Evolutionary conservation across 2,113 vertebrate species (phyloP), one percentile per base, ranked within the genome.

Genomic region (Brevimyrus niger): DNA sequence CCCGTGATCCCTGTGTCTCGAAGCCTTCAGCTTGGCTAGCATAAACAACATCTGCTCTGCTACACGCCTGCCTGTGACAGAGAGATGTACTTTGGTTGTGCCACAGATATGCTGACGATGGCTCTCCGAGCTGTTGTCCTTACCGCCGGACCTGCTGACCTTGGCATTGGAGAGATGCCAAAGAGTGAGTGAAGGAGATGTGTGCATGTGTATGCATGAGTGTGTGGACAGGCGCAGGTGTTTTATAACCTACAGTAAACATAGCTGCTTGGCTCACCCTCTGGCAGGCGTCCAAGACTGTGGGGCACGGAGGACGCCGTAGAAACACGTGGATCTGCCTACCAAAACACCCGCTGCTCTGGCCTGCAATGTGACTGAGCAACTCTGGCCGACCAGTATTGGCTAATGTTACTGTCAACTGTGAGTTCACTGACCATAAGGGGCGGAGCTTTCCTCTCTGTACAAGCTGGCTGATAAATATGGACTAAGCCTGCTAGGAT

Each of bases 321-420:
- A 44, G 23, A n/a, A 87, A 92, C 92, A 93, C 92, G 92, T 93
- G 93, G 73, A 89, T 76, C 27, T 13, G 48, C 91, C 87, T 88
- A 88, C 91, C 87, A 91, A 90, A 93, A 94, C 92, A 93, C 92
- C 84, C 21, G 15, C n/a, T 21, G 11, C 85, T 55, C 48, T 31
- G 50, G 4, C 13, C 38, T 35, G 44, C 53, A 19, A 46, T 86
- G 31, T 31, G 42, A 55, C 48, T 42, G 47, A 15, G n/a, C 19
- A 47, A 4, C 65, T 73, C 11, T 46, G 61, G 46, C 23, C 1
- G 48, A 76, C 10, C n/a, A 7, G 6, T 35, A 19, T 42, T 88
- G 53, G 44, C 82, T 87, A 38, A 53, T 53, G 85, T 5, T 21
- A 31, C 85, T 86, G 51, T 13, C 80, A 42, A 4, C 46, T 10